phyloP scores from a whole-genome alignment of 1,140 invertebrate species.

The Harlomillsia oculata region DNA sequence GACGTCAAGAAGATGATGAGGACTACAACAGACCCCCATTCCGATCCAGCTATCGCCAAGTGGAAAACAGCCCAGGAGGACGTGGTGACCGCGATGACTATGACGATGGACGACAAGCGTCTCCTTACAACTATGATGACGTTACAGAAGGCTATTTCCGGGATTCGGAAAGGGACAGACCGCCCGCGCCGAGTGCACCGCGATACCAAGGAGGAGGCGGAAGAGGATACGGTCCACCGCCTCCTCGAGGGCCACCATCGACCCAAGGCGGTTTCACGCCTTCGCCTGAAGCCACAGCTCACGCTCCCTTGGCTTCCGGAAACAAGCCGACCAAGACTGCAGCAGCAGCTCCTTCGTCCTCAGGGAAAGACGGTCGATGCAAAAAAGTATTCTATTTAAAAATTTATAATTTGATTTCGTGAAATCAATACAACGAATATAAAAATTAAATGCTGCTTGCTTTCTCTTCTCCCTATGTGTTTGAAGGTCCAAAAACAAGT shows the following conservation, averaged over 20 bases:
- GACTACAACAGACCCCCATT: slow-evolving; percentile 12
- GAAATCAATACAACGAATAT: background rate
- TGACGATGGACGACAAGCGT: background rate
- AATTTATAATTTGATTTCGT: background rate
- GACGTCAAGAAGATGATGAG: slow-evolving; percentile 11
- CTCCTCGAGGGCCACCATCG: background rate
- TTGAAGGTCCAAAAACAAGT: slow-evolving; percentile 29
- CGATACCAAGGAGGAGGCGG: no score
- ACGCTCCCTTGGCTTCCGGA: slow-evolving; percentile 2
- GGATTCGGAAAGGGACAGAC: slow-evolving; percentile 15
- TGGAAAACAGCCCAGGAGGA: slow-evolving; percentile 2
- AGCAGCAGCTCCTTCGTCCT: no score
- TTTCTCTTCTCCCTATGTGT: background rate
- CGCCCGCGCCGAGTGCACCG: slow-evolving; percentile 9
- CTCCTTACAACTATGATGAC: slow-evolving; percentile 11
- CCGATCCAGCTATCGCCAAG: slow-evolving; percentile 31
- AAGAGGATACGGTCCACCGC: background rate
- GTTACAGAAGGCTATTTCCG: slow-evolving; percentile 11
- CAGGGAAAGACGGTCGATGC: slow-evolving; percentile 6
- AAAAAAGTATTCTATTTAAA: slow-evolving; percentile 25
- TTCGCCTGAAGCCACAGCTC: slow-evolving; percentile 18
- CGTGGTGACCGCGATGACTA: background rate
- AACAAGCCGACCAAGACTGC: no score
- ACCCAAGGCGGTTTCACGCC: background rate
- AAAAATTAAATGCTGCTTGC: background rate